Percentiles rank a stretch among this genome's conserved stretches.
Conservation (phyloP, 2,888 invertebrate genomes). For the Acanthacorydalis orientalis region DNA sequence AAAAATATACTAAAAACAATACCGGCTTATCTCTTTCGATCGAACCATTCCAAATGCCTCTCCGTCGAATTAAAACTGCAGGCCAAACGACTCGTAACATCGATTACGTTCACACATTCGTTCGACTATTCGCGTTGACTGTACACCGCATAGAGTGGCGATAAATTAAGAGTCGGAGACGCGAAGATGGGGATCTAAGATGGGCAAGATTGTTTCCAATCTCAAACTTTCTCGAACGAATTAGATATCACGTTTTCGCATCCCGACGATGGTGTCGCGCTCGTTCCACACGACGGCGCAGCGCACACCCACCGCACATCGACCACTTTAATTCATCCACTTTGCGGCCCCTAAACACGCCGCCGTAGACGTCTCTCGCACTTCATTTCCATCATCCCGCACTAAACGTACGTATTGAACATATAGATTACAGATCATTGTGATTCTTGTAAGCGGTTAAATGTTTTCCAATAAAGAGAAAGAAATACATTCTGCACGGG, state of each 20-base stretch:
- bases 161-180: constrained; percentile 4
- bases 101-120: no score
- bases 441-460: no score
- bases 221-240: constrained; percentile 6
- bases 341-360: not conserved
- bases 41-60: no score
- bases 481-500: no score
- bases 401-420: not conserved
- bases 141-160: constrained; percentile 2
- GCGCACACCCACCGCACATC: not conserved
- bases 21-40: no score
- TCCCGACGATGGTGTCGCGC: no score
- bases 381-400: not conserved
- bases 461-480: no score
- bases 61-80: no score
- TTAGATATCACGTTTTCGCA: not conserved
- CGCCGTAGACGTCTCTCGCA: not conserved
- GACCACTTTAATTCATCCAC: not conserved
- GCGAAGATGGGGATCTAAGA: constrained; percentile 6
- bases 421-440: no score
- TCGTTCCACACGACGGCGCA: no score
- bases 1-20: no score
- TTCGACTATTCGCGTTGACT: not conserved
- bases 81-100: no score
- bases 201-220: constrained; percentile 6